Percentiles rank a stretch among this genome's conserved stretches.
Conservation (phyloP, 2,113 vertebrate species). For the Phalacrocorax aristotelis region DNA sequence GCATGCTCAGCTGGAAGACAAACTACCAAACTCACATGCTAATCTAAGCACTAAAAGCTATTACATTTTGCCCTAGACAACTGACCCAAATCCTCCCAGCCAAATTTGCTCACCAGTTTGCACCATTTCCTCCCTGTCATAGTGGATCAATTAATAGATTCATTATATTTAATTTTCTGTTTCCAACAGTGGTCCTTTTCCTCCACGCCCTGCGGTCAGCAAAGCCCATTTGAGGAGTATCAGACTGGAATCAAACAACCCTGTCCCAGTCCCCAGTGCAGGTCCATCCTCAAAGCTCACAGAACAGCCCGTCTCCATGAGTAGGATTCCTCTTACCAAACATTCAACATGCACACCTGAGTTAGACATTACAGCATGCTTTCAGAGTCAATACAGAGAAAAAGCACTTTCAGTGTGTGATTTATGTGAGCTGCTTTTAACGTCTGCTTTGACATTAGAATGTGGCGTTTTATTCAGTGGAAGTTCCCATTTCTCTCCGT, state of each 20-base stretch:
- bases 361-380: neutral
- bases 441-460: neutral
- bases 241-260: neutral
- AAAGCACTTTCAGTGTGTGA: neutral
- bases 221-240: neutral
- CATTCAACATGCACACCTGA: neutral
- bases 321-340: neutral
- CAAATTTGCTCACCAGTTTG: neutral
- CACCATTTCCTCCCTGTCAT: neutral
- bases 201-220: neutral
- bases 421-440: neutral
- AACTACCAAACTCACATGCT: neutral
- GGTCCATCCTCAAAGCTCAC: neutral
- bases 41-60: neutral
- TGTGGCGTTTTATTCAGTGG: neutral
- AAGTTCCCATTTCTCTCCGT: neutral
- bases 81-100: neutral
- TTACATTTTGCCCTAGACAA: neutral
- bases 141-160: neutral
- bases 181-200: neutral
- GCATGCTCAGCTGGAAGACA: neutral
- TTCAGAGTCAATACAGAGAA: conserved; percentile 12
- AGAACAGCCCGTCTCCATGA: neutral
- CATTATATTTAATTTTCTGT: neutral
- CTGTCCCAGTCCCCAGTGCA: neutral